Percentiles rank a stretch among this genome's conserved stretches.
phyloP scores from a whole-genome alignment of 2,113 vertebrate genomes.

The Globicephala melas region DNA sequence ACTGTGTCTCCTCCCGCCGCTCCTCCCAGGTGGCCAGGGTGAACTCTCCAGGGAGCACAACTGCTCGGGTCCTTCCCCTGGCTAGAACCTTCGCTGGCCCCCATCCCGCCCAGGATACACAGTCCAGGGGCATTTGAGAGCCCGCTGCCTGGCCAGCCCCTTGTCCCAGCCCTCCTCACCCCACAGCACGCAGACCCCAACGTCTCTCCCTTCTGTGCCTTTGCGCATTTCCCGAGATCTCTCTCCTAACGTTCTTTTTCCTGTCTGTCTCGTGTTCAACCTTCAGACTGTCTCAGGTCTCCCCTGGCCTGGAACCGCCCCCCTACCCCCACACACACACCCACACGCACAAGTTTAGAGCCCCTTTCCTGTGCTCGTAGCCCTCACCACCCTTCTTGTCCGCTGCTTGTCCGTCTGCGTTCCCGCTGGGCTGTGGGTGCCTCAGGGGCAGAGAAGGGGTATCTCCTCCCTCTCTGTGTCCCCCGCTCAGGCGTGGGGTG shows the following conservation, averaged over 20 bases:
- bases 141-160: neutral
- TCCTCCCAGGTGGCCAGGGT: neutral
- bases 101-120: too few relatives aligned
- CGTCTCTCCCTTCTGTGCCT: neutral
- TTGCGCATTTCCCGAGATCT: neutral
- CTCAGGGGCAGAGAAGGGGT: neutral
- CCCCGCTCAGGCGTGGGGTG: neutral
- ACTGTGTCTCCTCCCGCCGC: neutral
- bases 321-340: fast-evolving
- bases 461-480: neutral
- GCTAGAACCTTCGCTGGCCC: neutral
- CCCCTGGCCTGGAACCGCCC: neutral
- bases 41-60: neutral
- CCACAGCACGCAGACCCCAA: neutral
- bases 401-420: neutral
- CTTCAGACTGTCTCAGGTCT: neutral
- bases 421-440: neutral
- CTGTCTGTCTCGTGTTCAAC: neutral
- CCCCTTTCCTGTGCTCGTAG: neutral
- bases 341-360: too few relatives aligned
- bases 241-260: neutral
- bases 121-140: neutral
- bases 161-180: neutral
- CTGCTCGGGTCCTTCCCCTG: neutral
- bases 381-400: neutral